Conservation (phyloP, 2,113 vertebrate species). For the Indri indri region DNA sequence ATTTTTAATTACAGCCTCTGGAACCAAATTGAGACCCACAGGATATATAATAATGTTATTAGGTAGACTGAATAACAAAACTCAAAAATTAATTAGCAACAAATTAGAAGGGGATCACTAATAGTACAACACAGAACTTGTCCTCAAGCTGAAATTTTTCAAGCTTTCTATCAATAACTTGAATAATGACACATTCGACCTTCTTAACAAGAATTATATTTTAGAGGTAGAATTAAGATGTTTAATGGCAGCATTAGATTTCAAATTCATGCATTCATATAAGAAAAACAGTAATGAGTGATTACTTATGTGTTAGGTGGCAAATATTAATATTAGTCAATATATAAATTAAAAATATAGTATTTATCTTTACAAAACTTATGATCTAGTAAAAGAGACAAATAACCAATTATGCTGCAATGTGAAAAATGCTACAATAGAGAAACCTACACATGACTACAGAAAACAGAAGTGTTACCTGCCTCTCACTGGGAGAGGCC, state of each 20-base stretch:
- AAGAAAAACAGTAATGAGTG: not conserved
- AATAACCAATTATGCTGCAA: not conserved
- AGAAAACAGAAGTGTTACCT: not conserved
- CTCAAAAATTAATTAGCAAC: not conserved
- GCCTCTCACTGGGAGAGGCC: not conserved
- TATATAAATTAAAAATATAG: not conserved
- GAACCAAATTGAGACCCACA: not conserved
- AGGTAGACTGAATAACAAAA: not conserved
- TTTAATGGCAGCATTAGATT: not conserved
- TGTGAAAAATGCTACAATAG: not conserved
- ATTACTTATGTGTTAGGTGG: not conserved
- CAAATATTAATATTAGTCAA: not conserved
- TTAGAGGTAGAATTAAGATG: conserved; percentile 2
- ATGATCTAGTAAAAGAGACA: not conserved
- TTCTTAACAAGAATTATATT: not conserved
- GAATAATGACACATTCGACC: not conserved
- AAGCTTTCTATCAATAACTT: not conserved
- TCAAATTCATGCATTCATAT: not conserved
- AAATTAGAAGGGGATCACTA: not conserved
- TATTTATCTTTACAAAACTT: not conserved
- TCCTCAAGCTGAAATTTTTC: not conserved
- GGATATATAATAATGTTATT: not conserved
- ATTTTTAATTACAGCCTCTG: not conserved
- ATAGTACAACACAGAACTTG: not conserved
- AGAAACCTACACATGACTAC: not conserved